phyloP scores from a whole-genome alignment of 2,797 vertebrate species.

The Pempheris klunzingeri region DNA sequence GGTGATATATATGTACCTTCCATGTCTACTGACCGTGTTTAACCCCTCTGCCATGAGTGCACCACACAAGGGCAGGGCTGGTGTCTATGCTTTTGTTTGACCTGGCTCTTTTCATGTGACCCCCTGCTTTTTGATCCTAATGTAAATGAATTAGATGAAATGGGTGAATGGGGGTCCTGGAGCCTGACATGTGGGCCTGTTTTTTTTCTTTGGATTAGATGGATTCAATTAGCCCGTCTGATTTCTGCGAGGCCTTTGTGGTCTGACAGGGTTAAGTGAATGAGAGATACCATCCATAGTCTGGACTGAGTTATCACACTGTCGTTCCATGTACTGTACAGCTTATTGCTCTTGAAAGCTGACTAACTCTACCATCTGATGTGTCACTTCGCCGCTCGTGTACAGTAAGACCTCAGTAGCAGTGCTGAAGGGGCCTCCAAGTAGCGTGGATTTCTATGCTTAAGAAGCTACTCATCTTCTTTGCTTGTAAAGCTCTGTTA shows the following conservation, averaged over 20 bases:
- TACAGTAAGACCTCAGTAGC: slow-evolving; percentile 37
- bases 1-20: neutral
- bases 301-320: slow-evolving; percentile 71
- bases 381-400: slow-evolving; percentile 50
- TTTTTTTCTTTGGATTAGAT: slow-evolving; percentile 61
- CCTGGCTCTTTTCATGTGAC: slow-evolving; percentile 53
- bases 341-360: slow-evolving; percentile 59
- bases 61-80: slow-evolving; percentile 12
- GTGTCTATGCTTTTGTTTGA: slow-evolving; percentile 55
- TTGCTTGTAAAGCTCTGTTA: slow-evolving; percentile 59
- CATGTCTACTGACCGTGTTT: slow-evolving; percentile 37
- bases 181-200: slow-evolving; percentile 64
- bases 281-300: slow-evolving; percentile 62
- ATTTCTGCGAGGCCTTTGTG: slow-evolving; percentile 70
- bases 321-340: slow-evolving; percentile 47
- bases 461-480: slow-evolving; percentile 48
- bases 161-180: slow-evolving; percentile 62
- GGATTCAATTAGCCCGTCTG: slow-evolving; percentile 74
- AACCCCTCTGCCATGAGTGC: slow-evolving; percentile 7
- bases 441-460: slow-evolving; percentile 8
- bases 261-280: slow-evolving; percentile 71
- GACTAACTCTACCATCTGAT: slow-evolving; percentile 67
- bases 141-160: slow-evolving; percentile 77
- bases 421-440: slow-evolving; percentile 17
- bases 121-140: slow-evolving; percentile 66